Evolutionary conservation across 2,113 vertebrate species (phyloP).

Genomic region (Embiotoca jacksoni): DNA sequence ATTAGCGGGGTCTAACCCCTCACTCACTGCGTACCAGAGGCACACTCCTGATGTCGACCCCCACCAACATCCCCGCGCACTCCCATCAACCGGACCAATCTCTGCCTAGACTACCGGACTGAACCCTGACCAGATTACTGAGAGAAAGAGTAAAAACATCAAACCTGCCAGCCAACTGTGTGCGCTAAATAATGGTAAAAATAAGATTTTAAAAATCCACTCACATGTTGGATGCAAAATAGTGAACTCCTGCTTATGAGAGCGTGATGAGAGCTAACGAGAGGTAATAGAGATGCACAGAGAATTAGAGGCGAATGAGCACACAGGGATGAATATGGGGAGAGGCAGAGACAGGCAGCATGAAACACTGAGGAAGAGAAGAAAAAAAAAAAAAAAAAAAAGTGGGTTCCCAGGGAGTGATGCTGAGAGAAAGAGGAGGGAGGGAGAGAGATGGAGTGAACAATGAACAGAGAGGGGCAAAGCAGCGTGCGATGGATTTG

Average conservation of each 20-base stretch:
- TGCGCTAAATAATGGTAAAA: slow-evolving; percentile 36
- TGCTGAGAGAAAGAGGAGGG: slow-evolving; percentile 68
- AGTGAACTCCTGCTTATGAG: slow-evolving; percentile 54
- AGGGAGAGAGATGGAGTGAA: slow-evolving; percentile 66
- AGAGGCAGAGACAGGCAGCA: slow-evolving; percentile 54
- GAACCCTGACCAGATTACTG: slow-evolving; percentile 65
- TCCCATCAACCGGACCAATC: slow-evolving; percentile 64
- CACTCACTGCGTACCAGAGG: slow-evolving; percentile 38
- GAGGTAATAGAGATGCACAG: slow-evolving; percentile 57
- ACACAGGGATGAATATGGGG: slow-evolving; percentile 60
- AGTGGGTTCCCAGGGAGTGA: slow-evolving; percentile 74
- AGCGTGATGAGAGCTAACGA: slow-evolving; percentile 52
- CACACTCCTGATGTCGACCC: slow-evolving; percentile 46
- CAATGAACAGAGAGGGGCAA: slow-evolving; percentile 68
- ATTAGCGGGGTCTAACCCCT: slow-evolving; percentile 63
- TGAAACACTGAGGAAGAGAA: slow-evolving; percentile 60
- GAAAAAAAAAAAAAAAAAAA: slow-evolving; percentile 42
- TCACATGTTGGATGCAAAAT: slow-evolving; percentile 66
- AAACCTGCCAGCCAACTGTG: slow-evolving; percentile 16
- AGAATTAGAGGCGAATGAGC: slow-evolving; percentile 50
- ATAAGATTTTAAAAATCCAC: slow-evolving; percentile 57
- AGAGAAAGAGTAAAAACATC: slow-evolving; percentile 41
- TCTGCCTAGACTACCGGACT: slow-evolving; percentile 51
- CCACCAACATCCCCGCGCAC: slow-evolving; percentile 44
- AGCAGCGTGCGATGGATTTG: slow-evolving; percentile 68